Percentiles rank a stretch among this genome's conserved stretches.
phyloP scores from a whole-genome alignment of 2,113 vertebrate genomes.

The Nanorana parkeri region DNA sequence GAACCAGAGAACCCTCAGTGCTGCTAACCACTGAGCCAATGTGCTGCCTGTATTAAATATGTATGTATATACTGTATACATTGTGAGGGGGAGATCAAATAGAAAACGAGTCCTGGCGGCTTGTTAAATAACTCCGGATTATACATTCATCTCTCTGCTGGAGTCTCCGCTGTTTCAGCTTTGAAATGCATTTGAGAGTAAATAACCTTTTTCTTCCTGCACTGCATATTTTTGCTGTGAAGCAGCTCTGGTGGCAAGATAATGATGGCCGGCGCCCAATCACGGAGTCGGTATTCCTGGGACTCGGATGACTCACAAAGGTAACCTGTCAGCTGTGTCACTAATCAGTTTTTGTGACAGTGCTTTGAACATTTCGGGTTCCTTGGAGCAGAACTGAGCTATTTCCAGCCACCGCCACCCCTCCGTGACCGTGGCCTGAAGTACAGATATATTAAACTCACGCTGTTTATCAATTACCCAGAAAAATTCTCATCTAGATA shows the following conservation, averaged over 20 bases:
- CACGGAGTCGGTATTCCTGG: constrained; percentile 22
- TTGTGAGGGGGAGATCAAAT: too few relatives aligned
- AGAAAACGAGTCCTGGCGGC: too few relatives aligned
- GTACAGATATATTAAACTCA: neutral
- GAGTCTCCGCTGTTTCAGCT: neutral
- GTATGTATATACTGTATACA: too few relatives aligned
- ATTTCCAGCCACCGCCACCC: constrained; percentile 7
- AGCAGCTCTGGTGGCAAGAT: neutral
- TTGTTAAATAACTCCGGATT: too few relatives aligned
- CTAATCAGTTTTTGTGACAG: constrained; percentile 36
- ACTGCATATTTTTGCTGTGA: neutral
- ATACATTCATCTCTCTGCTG: neutral
- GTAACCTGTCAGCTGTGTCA: constrained; percentile 9
- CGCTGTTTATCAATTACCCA: neutral
- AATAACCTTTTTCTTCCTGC: neutral
- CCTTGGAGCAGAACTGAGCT: constrained; percentile 4
- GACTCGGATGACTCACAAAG: constrained; percentile 1
- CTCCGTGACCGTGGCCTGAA: constrained; percentile 8
- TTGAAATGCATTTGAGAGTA: neutral
- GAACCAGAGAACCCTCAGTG: too few relatives aligned
- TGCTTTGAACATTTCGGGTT: neutral
- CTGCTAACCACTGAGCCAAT: too few relatives aligned
- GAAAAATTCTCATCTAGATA: neutral
- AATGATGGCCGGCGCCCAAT: neutral
- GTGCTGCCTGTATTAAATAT: too few relatives aligned